Conservation (phyloP, 30 jellyfish, hydroid and myxozoan genomes). For the Turritopsis rubra region DNA sequence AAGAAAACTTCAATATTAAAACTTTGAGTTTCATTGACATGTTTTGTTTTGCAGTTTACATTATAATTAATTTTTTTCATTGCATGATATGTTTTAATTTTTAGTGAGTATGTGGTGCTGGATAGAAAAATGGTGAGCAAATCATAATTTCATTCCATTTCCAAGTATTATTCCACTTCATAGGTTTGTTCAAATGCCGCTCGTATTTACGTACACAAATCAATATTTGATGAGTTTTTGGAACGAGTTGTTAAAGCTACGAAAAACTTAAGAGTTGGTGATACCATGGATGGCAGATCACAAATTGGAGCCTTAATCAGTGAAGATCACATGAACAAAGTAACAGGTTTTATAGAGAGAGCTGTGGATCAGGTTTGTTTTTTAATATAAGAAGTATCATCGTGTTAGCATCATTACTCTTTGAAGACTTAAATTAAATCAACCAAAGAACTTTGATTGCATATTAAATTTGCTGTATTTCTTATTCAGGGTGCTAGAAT, state of each 20-base stretch:
- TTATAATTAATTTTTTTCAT: too few relatives aligned
- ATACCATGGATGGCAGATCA: conserved; percentile 57
- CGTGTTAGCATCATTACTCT: not conserved
- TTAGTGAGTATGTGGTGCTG: too few relatives aligned
- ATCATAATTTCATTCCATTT: too few relatives aligned
- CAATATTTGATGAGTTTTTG: conserved; percentile 64
- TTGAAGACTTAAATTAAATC: not conserved
- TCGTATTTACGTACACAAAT: conserved; percentile 69
- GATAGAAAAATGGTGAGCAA: too few relatives aligned
- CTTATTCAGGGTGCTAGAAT: conserved; percentile 69
- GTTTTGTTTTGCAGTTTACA: too few relatives aligned
- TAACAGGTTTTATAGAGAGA: conserved; percentile 48
- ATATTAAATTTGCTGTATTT: not conserved
- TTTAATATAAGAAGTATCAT: not conserved
- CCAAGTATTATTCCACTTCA: too few relatives aligned
- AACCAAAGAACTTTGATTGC: not conserved
- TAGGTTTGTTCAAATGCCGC: conserved; percentile 97
- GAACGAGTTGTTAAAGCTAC: conserved; percentile 54
- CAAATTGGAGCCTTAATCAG: conserved; percentile 92
- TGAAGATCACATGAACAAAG: conserved; percentile 77
- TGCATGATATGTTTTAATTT: too few relatives aligned
- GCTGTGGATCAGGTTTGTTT: conserved; percentile 73
- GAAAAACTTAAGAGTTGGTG: conserved; percentile 55
- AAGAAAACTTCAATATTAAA: too few relatives aligned
- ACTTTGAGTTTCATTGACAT: too few relatives aligned